phyloP scores from a whole-genome alignment of 2,888 invertebrate species.

The Morpho deidamia region DNA sequence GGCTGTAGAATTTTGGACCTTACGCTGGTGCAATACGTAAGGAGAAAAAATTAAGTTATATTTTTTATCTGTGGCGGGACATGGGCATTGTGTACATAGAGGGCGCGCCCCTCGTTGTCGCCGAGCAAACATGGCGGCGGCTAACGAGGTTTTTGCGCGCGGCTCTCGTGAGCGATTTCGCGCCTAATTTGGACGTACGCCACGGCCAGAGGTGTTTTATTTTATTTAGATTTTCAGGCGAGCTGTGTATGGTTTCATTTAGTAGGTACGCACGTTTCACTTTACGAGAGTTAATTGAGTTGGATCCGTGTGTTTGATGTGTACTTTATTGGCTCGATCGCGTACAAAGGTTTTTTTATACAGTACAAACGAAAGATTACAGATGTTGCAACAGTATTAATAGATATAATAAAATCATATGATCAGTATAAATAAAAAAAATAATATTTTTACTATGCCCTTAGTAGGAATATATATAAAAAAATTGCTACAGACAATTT shows the following conservation, averaged over 20 bases:
- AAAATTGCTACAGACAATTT: too few relatives aligned
- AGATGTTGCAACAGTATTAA: too few relatives aligned
- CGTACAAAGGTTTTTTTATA: too few relatives aligned
- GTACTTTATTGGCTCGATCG: not conserved
- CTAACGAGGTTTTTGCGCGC: constrained; percentile 74
- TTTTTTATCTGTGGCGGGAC: constrained; percentile 9
- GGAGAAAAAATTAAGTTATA: constrained; percentile 4
- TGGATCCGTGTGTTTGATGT: not conserved
- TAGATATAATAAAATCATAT: too few relatives aligned
- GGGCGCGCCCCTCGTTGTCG: constrained; percentile 73
- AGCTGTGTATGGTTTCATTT: constrained; percentile 19
- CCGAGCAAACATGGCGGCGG: constrained; percentile 73
- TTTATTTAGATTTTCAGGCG: constrained; percentile 41
- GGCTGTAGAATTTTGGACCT: constrained; percentile 30
- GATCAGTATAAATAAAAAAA: too few relatives aligned
- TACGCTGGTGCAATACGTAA: constrained; percentile 30
- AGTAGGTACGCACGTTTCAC: constrained; percentile 17
- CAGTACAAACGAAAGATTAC: too few relatives aligned
- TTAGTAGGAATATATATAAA: too few relatives aligned
- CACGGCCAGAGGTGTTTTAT: constrained; percentile 38
- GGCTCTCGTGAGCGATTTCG: constrained; percentile 70
- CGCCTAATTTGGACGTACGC: constrained; percentile 67
- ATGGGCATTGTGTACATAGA: constrained; percentile 69
- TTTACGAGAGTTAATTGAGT: constrained; percentile 12
- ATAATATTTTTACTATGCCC: too few relatives aligned